A percentile compares a stretch with the other conserved stretches of the same genome.
phyloP scores from a whole-genome alignment of 2,113 vertebrate species.

The Myotis davidii region DNA sequence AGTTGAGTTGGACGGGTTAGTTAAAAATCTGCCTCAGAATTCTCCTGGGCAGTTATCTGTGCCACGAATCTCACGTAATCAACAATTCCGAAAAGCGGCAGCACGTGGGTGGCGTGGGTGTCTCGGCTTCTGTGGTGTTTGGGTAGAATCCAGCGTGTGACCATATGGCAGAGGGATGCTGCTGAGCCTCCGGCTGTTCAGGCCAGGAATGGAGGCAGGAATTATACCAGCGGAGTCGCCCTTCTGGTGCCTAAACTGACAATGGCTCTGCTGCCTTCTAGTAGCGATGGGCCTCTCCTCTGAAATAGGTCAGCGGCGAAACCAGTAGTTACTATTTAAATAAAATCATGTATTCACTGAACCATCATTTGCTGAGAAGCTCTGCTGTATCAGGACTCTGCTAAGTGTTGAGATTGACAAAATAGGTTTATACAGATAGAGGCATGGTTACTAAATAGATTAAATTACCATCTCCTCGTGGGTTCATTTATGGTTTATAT shows the following conservation, averaged over 20 bases:
- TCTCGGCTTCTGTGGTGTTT: background rate
- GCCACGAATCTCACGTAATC: background rate
- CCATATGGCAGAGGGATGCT: background rate
- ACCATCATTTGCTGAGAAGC: background rate
- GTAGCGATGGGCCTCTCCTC: background rate
- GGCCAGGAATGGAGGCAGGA: background rate
- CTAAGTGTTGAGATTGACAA: background rate
- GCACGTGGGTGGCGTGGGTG: background rate
- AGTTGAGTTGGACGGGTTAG: background rate
- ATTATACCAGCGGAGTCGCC: background rate
- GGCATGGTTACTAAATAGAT: background rate
- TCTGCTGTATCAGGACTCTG: background rate
- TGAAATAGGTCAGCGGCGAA: background rate
- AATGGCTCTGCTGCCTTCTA: background rate
- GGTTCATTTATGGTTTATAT: background rate
- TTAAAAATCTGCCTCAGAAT: background rate
- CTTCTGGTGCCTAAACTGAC: background rate
- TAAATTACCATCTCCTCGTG: background rate
- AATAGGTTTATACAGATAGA: background rate
- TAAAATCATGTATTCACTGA: background rate
- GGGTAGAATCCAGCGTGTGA: background rate
- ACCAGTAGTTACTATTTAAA: background rate
- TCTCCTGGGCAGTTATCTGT: background rate
- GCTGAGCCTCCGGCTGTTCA: background rate
- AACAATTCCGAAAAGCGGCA: background rate